A percentile compares a stretch with the other conserved stretches of the same genome.
These are phyloP conservation scores for Trichomalopsis sarcophagae DNA, from an alignment of 1,140 invertebrate species.

Conservation along the genomic window DNA sequence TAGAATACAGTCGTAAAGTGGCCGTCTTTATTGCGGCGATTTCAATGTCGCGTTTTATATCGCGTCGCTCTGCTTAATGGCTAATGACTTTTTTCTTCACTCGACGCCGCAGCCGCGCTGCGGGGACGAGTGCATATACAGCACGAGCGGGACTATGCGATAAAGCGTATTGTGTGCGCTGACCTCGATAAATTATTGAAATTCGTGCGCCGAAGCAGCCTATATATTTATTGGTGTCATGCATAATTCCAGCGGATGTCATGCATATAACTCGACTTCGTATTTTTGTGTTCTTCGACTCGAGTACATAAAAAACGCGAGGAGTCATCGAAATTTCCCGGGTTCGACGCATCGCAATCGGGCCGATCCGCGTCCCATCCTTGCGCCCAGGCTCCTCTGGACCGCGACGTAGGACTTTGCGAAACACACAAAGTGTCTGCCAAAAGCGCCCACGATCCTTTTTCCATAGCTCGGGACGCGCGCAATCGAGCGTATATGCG, in stretches of 20 bases:
- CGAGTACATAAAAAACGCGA: not conserved
- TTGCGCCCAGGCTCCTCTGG: not conserved
- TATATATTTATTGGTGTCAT: slow-evolving; percentile 8
- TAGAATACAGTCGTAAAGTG: not conserved
- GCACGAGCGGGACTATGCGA: too few species aligned
- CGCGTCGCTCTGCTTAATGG: not conserved
- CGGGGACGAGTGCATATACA: not conserved
- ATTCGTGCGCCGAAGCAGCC: not conserved
- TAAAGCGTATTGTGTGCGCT: not conserved
- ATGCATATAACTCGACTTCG: not conserved
- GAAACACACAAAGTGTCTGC: not conserved
- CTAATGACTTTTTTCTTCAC: not conserved
- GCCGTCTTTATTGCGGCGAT: not conserved
- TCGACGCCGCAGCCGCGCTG: too few species aligned
- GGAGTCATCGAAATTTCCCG: not conserved
- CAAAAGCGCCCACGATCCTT: not conserved
- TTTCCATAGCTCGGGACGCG: not conserved
- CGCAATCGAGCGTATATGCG: not conserved
- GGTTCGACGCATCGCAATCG: slow-evolving; percentile 11
- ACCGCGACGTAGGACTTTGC: slow-evolving; percentile 1
- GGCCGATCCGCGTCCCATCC: not conserved
- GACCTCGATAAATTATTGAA: slow-evolving; percentile 31
- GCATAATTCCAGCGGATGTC: slow-evolving; percentile 16
- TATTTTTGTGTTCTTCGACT: not conserved
- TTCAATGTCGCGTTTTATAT: slow-evolving; percentile 15